Percentiles rank a stretch among this genome's conserved stretches.
Conservation (phyloP, 1,140 invertebrate genomes). For the Pristionchus pacificus region DNA sequence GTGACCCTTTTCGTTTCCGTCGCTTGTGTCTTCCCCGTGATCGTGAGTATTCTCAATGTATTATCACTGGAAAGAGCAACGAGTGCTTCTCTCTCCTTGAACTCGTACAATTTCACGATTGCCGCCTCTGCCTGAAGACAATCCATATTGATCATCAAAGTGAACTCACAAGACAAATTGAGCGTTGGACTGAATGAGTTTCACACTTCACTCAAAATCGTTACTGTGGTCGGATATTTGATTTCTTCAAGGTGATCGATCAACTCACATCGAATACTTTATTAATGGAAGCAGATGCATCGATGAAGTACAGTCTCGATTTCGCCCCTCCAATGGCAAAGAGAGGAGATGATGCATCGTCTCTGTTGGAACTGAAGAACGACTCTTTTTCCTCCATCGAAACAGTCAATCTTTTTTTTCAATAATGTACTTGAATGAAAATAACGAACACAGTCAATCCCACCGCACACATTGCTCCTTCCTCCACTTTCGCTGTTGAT, state of each 20-base stretch:
- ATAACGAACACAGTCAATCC: background rate
- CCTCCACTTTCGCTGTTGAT: background rate
- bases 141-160: background rate
- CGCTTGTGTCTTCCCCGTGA: background rate
- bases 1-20: background rate
- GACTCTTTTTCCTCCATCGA: background rate
- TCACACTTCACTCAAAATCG: too few species aligned
- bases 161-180: too few species aligned
- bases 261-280: background rate
- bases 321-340: background rate
- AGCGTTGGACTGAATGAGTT: too few species aligned
- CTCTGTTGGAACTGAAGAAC: background rate
- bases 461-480: background rate
- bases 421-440: too few species aligned
- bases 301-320: background rate
- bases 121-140: background rate
- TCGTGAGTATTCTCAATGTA: background rate
- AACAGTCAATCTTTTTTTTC: too few species aligned
- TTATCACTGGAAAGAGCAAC: background rate
- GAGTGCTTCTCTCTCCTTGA: background rate
- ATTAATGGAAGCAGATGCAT: background rate
- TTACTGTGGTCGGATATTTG: too few species aligned
- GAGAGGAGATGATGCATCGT: too few species aligned
- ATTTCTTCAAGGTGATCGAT: too few species aligned
- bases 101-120: background rate